Conservation (phyloP, 53 echinoderm and acorn worm genomes). For the Paracentrotus lividus region DNA sequence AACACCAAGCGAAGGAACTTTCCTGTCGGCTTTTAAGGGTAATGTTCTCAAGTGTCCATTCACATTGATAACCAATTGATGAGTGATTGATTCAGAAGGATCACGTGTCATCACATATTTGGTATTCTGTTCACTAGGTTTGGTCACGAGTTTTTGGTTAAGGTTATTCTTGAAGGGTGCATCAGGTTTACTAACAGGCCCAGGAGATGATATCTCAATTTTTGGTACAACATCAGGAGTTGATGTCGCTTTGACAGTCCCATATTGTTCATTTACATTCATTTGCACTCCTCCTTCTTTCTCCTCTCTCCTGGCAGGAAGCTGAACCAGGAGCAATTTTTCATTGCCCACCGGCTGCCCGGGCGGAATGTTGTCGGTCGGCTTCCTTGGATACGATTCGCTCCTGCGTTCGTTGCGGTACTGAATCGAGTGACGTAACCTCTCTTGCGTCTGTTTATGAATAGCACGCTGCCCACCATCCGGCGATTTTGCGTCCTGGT, state of each 20-base stretch:
- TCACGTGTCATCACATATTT: not conserved
- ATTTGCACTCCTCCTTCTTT: not conserved
- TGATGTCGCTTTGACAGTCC: not conserved
- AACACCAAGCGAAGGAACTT: not conserved
- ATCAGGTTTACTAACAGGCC: not conserved
- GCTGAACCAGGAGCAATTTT: slow-evolving; percentile 12
- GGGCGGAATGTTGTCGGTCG: not conserved
- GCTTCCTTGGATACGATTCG: slow-evolving; percentile 29
- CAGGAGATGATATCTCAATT: slow-evolving; percentile 19
- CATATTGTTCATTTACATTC: not conserved
- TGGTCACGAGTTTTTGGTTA: not conserved
- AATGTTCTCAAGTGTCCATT: slow-evolving; percentile 24
- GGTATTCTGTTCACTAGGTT: not conserved
- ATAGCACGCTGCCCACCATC: slow-evolving; percentile 55
- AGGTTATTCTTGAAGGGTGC: not conserved
- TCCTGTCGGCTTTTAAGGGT: not conserved
- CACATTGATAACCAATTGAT: not conserved
- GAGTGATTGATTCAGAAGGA: not conserved
- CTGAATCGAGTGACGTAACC: slow-evolving; percentile 44
- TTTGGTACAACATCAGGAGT: slow-evolving; percentile 47
- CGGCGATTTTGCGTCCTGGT: slow-evolving; percentile 12
- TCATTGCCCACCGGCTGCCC: not conserved
- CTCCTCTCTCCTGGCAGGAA: not conserved
- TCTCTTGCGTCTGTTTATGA: slow-evolving; percentile 60
- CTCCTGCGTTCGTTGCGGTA: slow-evolving; percentile 42